Base-by-base conservation (phyloP, 2,888 invertebrate species). In the Myopa testacea region DNA sequence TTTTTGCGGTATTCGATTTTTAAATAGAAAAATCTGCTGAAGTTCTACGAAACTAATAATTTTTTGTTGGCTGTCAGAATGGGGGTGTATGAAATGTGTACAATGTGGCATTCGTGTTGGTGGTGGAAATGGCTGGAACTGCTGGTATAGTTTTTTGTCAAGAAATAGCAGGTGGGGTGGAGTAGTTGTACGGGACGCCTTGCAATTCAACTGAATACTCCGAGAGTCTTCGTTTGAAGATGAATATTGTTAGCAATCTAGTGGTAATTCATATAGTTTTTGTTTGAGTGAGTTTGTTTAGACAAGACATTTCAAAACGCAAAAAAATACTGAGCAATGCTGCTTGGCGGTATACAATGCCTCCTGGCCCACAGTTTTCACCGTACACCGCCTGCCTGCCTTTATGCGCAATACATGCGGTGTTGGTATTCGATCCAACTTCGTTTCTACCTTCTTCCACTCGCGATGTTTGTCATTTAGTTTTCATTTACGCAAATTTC, bases 1-100 rank as follows among this genome's bases (percentile, higher is more conserved):
- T 76, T 60, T 79, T 81, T 77, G 77, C 80, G 80, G 80, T 79
- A 79, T 60, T 60, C 14, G 50, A 10, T 12, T 55, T 75, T 52
- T 19, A 45, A 69, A 40, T 19, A 8, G 60, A 60, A 75, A 60
- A 65, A 37, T 37, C 4, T 65, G 37, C 45, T 63, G 34, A 14
- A 26, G 26, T 26, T 26, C 26, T 26, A 26, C 14, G 16, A n/a
- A 55, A 55, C 4, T 14, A 16, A n/a, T 55, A 55, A n/a, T n/a
- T 55, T 55, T 6, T 5, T 55, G 16, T 6, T 55, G 16, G 55
- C 40, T 67, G 63, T 14, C 26, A 10, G 40, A 19, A 38, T 16
- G 52, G 63, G 74, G 74, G 74, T 63, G 52, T 74, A 73, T 60
- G 60, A 73, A 73, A 73, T 73, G 62, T 73, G 73, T 73, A 73